Base-by-base conservation (phyloP, 2,113 vertebrate genomes). In the Eudorcas thomsonii region DNA sequence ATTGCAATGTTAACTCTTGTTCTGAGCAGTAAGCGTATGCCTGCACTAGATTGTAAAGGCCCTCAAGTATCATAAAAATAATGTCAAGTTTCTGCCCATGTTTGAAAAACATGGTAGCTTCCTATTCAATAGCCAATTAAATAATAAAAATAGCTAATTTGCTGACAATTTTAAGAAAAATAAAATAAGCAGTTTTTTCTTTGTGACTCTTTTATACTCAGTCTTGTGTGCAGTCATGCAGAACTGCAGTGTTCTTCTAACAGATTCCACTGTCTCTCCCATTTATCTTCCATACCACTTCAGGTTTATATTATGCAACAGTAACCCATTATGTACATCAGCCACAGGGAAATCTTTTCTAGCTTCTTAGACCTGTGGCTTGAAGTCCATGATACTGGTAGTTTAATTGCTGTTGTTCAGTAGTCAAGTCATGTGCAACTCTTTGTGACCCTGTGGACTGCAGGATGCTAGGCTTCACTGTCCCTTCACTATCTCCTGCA, bases 141-240 rank as follows among this genome's bases (percentile, higher is more conserved):
- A 48, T 28, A 57, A 90, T 25, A 23, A 64, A 90, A 88, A 52
- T 12, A 39, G 36, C 1, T 6, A 36, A 81, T 67, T 90, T 88
- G 25, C 2, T 62, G 13, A 43, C 30, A 45, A 28, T 33, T 84
- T 78, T 2, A 90, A 87, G 12, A 94, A 90, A 59, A 54, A 54
- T 25, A 23, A 82, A 82, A 36, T 54, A 54, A 82, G 19, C 12
- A 33, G 17, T 52, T n/a, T 23, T 88, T 95, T 93, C 50, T 71
- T 15, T 48, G 36, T n/a, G 26, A 26, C 59, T 9, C 13, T 92
- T 82, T 57, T 77, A 82, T 90, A 93, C 21, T 93, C 39, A 97
- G 0, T 8, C 9, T 54, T 19, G 2, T 36, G 21, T 4, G 39
- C 1, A 6, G 30, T 55, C 17, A 9, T 57, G n/a, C 4, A 77